Conservation (phyloP, 2,797 vertebrate genomes). For the Neosilurus mollespiculum region DNA sequence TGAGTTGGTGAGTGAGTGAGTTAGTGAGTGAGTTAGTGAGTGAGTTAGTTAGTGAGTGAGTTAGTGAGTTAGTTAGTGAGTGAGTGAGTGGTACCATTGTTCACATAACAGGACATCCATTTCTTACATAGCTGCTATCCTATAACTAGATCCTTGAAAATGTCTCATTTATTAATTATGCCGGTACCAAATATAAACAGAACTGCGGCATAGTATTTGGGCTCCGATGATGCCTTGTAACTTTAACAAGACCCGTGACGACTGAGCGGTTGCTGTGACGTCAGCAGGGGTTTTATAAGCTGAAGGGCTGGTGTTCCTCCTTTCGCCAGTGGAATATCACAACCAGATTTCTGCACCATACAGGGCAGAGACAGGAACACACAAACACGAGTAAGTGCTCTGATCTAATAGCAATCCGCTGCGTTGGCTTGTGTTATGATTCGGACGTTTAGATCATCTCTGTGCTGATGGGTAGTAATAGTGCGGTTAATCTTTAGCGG, state of each 20-base stretch:
- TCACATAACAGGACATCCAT: background rate
- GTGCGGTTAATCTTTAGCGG: background rate
- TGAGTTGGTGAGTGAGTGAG: too few relatives aligned
- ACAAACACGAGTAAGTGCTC: slow-evolving; percentile 75
- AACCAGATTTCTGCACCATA: slow-evolving; percentile 80
- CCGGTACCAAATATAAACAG: background rate
- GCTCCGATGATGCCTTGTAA: background rate
- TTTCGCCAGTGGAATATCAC: slow-evolving; percentile 83
- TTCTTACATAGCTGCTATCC: too few relatives aligned
- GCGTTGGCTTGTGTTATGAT: background rate
- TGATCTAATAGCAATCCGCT: background rate
- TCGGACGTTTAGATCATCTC: too few relatives aligned
- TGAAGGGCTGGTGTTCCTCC: slow-evolving; percentile 66
- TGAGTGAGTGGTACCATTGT: too few relatives aligned
- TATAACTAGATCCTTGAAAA: background rate
- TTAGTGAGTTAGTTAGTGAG: too few relatives aligned
- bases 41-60: too few relatives aligned
- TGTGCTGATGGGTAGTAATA: background rate
- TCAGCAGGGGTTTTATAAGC: slow-evolving; percentile 72
- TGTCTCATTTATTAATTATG: background rate
- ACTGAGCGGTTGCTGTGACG: slow-evolving; percentile 65
- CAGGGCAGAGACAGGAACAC: slow-evolving; percentile 78
- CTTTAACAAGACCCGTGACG: slow-evolving; percentile 27
- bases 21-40: too few relatives aligned
- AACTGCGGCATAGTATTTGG: background rate